phyloP scores from a whole-genome alignment of 1,140 invertebrate species.

The Paralvinella palmiformis region DNA sequence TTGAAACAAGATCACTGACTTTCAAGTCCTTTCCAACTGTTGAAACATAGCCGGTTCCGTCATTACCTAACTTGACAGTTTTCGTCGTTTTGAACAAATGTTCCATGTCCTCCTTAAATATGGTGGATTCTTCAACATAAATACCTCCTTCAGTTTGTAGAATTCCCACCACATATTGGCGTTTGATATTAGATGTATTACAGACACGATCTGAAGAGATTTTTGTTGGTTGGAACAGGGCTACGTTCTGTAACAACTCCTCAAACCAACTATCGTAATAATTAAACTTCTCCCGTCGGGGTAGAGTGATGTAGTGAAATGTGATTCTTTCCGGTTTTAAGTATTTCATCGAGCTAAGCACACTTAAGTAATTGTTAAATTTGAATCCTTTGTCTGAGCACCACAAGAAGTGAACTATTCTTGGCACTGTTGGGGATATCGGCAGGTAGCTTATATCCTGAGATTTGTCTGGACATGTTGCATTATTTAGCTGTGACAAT shows the following conservation, averaged over 20 bases:
- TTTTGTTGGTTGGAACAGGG: background rate
- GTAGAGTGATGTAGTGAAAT: background rate
- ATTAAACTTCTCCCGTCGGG: background rate
- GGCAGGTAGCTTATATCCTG: too few relatives aligned
- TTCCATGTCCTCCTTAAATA: background rate
- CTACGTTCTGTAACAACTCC: background rate
- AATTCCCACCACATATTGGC: background rate
- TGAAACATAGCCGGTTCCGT: background rate
- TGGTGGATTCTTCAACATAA: background rate
- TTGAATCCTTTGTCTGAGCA: constrained; percentile 9
- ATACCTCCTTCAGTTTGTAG: background rate
- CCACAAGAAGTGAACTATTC: constrained; percentile 16
- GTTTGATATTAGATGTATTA: background rate
- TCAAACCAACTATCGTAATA: constrained; percentile 15
- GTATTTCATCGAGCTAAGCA: constrained; percentile 3
- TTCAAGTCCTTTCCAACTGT: background rate
- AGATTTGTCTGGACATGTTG: too few relatives aligned
- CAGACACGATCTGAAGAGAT: background rate
- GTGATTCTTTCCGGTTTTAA: constrained; percentile 13
- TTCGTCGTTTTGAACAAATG: background rate
- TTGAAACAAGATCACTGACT: background rate
- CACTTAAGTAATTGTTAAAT: constrained; percentile 16
- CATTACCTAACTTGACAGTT: background rate
- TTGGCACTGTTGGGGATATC: too few relatives aligned
- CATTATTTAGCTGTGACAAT: too few relatives aligned